Conservation (phyloP, 2,797 vertebrate species). For the Lindbergichthys nudifrons region DNA sequence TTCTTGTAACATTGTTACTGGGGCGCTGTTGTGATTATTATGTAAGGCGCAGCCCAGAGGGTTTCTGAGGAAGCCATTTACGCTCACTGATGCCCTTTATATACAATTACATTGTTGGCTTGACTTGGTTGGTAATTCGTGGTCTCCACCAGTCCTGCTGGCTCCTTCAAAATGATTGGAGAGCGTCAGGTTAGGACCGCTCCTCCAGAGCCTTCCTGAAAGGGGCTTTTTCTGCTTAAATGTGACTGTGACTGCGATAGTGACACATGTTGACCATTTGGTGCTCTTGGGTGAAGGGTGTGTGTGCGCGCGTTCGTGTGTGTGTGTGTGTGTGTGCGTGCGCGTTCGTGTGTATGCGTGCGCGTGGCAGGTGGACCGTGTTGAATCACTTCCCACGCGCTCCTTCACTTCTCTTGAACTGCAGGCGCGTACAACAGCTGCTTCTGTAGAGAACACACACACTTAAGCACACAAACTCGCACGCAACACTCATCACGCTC, state of each 20-base stretch:
- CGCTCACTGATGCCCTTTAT: conserved; percentile 24
- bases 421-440: conserved; percentile 72
- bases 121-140: conserved; percentile 37
- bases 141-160: conserved; percentile 59
- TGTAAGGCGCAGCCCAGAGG: conserved; percentile 45
- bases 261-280: conserved; percentile 76
- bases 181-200: conserved; percentile 38
- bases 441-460: conserved; percentile 57
- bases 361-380: conserved; percentile 80
- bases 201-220: conserved; percentile 10
- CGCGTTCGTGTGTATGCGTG: conserved; percentile 31
- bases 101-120: conserved; percentile 50
- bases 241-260: conserved; percentile 33
- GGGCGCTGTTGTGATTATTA: conserved; percentile 55
- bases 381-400: conserved; percentile 80
- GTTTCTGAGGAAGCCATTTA: conserved; percentile 36
- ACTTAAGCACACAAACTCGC: conserved; percentile 34
- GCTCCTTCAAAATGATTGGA: conserved; percentile 45
- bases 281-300: conserved; percentile 55
- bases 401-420: conserved; percentile 75
- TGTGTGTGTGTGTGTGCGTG: not conserved
- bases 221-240: conserved; percentile 10
- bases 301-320: conserved; percentile 5
- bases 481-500: conserved; percentile 28
- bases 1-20: conserved; percentile 64